Conservation (phyloP, 2,888 invertebrate species). For the Dasypolia templi region DNA sequence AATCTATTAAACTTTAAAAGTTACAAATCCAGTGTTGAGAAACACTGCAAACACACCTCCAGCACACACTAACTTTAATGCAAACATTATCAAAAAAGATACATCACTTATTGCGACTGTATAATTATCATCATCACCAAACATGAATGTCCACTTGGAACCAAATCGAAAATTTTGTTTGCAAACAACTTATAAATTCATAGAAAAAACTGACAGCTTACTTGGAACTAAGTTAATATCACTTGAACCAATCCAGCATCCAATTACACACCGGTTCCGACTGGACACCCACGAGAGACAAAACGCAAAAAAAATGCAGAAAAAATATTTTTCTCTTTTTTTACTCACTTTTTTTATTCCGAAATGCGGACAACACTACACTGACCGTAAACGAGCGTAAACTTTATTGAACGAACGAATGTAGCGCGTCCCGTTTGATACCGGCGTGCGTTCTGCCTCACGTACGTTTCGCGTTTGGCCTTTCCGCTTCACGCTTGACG, state of each 20-base stretch:
- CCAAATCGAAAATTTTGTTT: slow-evolving; percentile 60
- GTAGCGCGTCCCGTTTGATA: slow-evolving; percentile 60
- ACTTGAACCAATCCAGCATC: slow-evolving; percentile 69
- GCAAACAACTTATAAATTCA: slow-evolving; percentile 52
- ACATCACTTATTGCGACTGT: slow-evolving; percentile 35
- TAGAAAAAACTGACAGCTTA: slow-evolving; percentile 64
- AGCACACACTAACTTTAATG: slow-evolving; percentile 37
- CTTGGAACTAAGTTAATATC: slow-evolving; percentile 67
- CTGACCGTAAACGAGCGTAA: slow-evolving; percentile 60
- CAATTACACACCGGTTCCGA: slow-evolving; percentile 71
- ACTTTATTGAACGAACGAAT: slow-evolving; percentile 59
- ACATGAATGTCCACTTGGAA: slow-evolving; percentile 71
- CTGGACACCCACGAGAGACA: slow-evolving; percentile 64
- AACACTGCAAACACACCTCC: slow-evolving; percentile 35
- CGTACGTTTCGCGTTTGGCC: slow-evolving; percentile 80
- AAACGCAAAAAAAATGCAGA: slow-evolving; percentile 40
- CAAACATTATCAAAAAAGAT: slow-evolving; percentile 39
- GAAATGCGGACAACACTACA: slow-evolving; percentile 64
- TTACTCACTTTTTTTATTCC: slow-evolving; percentile 80
- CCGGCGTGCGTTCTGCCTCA: slow-evolving; percentile 79
- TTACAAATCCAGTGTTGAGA: slow-evolving; percentile 33
- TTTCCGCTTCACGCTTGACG: slow-evolving; percentile 75
- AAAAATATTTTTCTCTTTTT: slow-evolving; percentile 55
- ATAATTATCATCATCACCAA: slow-evolving; percentile 2
- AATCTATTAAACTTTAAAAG: slow-evolving; percentile 7